A percentile compares a stretch with the other conserved stretches of the same genome.
These are phyloP conservation scores for Rhagoletis zephyria DNA, from an alignment of 1,140 invertebrate genomes.

Conservation along the genomic window DNA sequence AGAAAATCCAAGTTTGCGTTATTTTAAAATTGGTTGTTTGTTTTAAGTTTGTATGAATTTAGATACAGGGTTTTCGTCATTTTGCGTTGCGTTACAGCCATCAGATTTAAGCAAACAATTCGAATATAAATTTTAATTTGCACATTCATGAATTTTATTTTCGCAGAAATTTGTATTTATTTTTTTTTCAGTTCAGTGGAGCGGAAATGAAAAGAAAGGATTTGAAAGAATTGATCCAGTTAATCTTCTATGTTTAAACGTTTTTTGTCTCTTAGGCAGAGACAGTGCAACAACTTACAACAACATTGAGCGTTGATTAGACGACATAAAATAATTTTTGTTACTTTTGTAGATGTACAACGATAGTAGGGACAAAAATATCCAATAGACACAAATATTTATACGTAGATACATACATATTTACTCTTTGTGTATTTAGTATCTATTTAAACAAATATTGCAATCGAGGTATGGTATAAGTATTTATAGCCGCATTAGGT, in stretches of 20 bases:
- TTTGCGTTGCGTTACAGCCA: slow-evolving; percentile 14
- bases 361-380: background rate
- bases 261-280: background rate
- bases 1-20: background rate
- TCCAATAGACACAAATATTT: slow-evolving; percentile 18
- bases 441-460: background rate
- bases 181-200: slow-evolving; percentile 32
- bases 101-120: background rate
- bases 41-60: slow-evolving; percentile 5
- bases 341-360: slow-evolving; percentile 31
- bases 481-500: background rate
- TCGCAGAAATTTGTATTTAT: slow-evolving; percentile 58
- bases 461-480: background rate
- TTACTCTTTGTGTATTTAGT: background rate
- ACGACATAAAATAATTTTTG: slow-evolving; percentile 36
- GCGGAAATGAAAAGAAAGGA: slow-evolving; percentile 50
- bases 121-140: slow-evolving; percentile 54
- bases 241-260: background rate
- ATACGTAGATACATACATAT: slow-evolving; percentile 1
- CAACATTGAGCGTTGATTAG: slow-evolving; percentile 41
- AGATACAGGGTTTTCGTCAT: slow-evolving; percentile 20
- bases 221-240: slow-evolving; percentile 22
- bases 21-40: slow-evolving; percentile 7
- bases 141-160: slow-evolving; percentile 57
- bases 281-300: slow-evolving; percentile 54